phyloP scores from a whole-genome alignment of 2,113 vertebrate genomes.

The Telmatochromis sp. region DNA sequence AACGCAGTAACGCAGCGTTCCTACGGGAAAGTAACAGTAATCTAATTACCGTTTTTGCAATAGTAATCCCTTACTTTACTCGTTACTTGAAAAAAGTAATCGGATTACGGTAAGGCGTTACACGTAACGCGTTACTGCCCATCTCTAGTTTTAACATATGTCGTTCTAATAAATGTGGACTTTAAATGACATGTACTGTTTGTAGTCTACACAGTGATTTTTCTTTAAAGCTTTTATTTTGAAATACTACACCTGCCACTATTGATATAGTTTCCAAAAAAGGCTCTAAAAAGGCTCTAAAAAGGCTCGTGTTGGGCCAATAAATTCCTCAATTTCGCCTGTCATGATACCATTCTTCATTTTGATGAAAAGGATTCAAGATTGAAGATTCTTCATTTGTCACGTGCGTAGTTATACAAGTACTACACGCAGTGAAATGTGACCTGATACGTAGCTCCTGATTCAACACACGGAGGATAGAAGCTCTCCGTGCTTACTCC shows the following conservation, averaged over 20 bases:
- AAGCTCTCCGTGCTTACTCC: background rate
- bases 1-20: too few relatives aligned
- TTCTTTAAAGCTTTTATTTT: background rate
- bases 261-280: background rate
- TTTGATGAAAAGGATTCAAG: background rate
- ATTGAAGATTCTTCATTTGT: background rate
- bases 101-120: accelerated
- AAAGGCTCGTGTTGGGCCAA: accelerated
- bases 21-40: too few relatives aligned
- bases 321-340: background rate
- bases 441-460: background rate
- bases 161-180: background rate
- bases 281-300: too few relatives aligned
- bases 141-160: background rate
- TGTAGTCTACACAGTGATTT: background rate
- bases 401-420: background rate
- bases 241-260: background rate
- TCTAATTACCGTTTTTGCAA: too few relatives aligned
- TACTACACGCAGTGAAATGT: background rate
- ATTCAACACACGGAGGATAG: background rate
- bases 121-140: too few relatives aligned
- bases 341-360: background rate
- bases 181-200: background rate
- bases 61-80: too few relatives aligned
- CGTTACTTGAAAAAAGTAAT: too few relatives aligned